Evolutionary conservation across 2,113 vertebrate genomes (phyloP).

Genomic region (Myotis lucifugus): DNA sequence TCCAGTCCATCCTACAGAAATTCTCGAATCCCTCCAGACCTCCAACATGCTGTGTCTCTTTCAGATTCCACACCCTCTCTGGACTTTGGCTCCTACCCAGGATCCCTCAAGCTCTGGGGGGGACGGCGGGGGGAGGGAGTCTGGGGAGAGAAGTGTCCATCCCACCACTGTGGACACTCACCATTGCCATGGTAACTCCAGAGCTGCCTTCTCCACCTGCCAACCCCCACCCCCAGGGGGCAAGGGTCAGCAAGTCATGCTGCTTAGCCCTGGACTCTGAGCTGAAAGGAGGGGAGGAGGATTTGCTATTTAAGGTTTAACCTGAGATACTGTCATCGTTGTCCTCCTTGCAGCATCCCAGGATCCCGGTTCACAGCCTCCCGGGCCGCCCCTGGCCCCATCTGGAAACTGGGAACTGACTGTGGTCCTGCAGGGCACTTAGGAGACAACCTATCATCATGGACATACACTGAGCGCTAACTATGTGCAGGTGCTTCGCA

Average conservation of each 20-base stretch:
- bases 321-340: neutral
- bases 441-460: neutral
- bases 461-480: neutral
- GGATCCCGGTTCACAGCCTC: neutral
- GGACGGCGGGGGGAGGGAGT: neutral
- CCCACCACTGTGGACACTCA: neutral
- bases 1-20: neutral
- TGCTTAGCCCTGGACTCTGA: constrained; percentile 50
- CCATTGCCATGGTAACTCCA: constrained; percentile 20
- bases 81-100: neutral
- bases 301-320: constrained; percentile 55
- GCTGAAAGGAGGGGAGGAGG: neutral
- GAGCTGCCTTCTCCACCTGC: neutral
- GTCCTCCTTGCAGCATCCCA: neutral
- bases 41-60: neutral
- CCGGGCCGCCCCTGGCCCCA: neutral
- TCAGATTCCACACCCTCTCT: neutral
- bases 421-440: neutral
- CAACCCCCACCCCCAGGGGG: neutral
- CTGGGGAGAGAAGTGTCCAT: neutral
- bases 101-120: neutral
- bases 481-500: neutral
- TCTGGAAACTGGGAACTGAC: neutral
- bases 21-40: neutral
- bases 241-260: constrained; percentile 53